These are phyloP conservation scores for Diarsia brunnea DNA, from an alignment of 2,888 invertebrate species.

Conservation along the genomic window DNA sequence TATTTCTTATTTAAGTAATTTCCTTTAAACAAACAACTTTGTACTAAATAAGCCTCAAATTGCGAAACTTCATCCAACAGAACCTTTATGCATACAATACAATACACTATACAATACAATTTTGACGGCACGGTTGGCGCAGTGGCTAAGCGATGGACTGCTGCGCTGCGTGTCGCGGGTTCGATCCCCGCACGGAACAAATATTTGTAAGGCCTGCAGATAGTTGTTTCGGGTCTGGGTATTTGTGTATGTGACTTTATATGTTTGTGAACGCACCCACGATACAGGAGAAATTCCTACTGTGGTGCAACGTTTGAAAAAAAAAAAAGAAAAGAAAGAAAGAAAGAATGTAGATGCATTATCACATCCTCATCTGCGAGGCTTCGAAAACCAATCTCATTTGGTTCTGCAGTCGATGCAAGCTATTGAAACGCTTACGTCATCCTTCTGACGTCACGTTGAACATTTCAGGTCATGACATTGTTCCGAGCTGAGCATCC, in stretches of 20 bases:
- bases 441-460: conserved; percentile 42
- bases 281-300: too few relatives aligned
- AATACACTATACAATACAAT: too few relatives aligned
- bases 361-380: conserved; percentile 12
- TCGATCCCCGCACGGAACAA: too few relatives aligned
- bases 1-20: neutral
- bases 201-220: too few relatives aligned
- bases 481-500: conserved; percentile 38
- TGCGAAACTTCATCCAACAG: neutral
- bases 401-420: conserved; percentile 37
- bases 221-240: too few relatives aligned
- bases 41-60: neutral
- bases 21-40: neutral
- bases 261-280: too few relatives aligned
- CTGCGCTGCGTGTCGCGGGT: too few relatives aligned
- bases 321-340: too few relatives aligned
- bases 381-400: conserved; percentile 40
- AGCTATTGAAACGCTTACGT: conserved; percentile 46
- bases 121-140: too few relatives aligned
- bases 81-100: conserved; percentile 4
- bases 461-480: conserved; percentile 54
- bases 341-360: conserved; percentile 17
- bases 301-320: too few relatives aligned
- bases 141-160: too few relatives aligned
- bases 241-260: too few relatives aligned